Evolutionary conservation across 1,140 invertebrate species (phyloP).

Genomic region (Macrosteles quadrilineatus): DNA sequence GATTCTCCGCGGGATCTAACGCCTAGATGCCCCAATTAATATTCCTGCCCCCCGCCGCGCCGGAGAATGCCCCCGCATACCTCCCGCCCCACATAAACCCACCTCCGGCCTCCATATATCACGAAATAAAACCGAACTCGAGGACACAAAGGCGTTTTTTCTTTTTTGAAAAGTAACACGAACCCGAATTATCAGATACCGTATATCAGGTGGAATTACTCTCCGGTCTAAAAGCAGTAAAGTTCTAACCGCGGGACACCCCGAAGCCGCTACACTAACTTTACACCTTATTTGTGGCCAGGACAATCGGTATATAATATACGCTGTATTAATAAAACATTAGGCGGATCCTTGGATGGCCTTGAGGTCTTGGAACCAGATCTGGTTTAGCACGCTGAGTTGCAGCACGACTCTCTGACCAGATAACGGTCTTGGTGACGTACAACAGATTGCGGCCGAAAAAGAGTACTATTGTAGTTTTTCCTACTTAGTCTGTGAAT

Average conservation of each 20-base stretch:
- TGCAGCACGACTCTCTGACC: too few species aligned
- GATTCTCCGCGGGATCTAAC: too few species aligned
- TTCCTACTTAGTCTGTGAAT: too few species aligned
- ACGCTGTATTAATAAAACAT: constrained; percentile 17
- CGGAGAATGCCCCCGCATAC: constrained; percentile 20
- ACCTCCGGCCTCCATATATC: constrained; percentile 12
- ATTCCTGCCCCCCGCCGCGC: constrained; percentile 15
- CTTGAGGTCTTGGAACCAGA: too few species aligned
- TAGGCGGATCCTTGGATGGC: background rate
- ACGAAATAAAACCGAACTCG: constrained; percentile 21
- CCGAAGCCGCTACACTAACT: background rate
- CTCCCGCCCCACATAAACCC: background rate
- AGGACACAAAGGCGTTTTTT: constrained; percentile 22
- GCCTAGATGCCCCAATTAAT: constrained; percentile 24
- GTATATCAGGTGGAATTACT: constrained; percentile 23
- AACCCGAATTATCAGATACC: constrained; percentile 28
- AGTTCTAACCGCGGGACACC: constrained; percentile 21
- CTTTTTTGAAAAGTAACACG: constrained; percentile 24
- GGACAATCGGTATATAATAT: background rate
- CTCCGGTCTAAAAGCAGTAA: constrained; percentile 15
- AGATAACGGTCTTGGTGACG: too few species aligned
- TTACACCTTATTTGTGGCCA: constrained; percentile 16
- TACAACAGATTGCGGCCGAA: too few species aligned
- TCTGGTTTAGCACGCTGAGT: too few species aligned
- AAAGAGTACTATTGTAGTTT: too few species aligned